Base-by-base conservation (phyloP, 2,888 invertebrate species). In the Amblyjoppa fuscipennis region DNA sequence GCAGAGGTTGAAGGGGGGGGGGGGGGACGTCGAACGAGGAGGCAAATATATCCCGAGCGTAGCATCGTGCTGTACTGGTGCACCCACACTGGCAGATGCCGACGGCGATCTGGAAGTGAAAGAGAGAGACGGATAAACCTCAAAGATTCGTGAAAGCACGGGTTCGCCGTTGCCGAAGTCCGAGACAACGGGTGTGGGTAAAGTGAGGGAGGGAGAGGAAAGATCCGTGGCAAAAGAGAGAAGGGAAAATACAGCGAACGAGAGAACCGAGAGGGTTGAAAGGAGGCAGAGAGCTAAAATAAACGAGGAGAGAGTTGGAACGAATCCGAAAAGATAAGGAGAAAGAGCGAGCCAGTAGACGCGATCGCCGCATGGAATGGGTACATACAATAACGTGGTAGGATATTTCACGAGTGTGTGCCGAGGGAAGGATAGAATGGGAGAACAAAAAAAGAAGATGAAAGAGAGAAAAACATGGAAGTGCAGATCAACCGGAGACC, bases 331-430 rank as follows among this genome's bases (percentile, higher is more conserved):
- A 51, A 83, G 86, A 86, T 86, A 86, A 83, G 83, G 53, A 83
- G 79, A 81, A 85, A 76, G 75, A 85, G 80, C 59, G 66, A 78
- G 74, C 70, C 64, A 75, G 79, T 34, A 68, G 77, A 74, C 79
- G 45, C 45, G 82, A 85, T 85, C 61, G 77, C 77, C 56, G 64
- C 16, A 13, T 74, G 80, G 83, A 85, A 85, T 70, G 74, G 78
- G 75, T 80, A 83, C 83, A 73, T 69, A 83, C 83, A 85, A 85
- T 85, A 83, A 81, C 84, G 84, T 75, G 81, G 84, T 81, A 79
- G 79, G 66, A 86, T 84, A 81, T 78, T 79, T 76, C 83, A 73
- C 83, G 73, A 64, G 68, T 75, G 75, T 85, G 71, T 49, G 78
- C 56, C 79, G 45, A 61, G 71, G 66, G 64, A 75, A 66, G 64